Evolutionary conservation across 1,140 invertebrate genomes (phyloP).

Genomic region (Gerris buenoi): DNA sequence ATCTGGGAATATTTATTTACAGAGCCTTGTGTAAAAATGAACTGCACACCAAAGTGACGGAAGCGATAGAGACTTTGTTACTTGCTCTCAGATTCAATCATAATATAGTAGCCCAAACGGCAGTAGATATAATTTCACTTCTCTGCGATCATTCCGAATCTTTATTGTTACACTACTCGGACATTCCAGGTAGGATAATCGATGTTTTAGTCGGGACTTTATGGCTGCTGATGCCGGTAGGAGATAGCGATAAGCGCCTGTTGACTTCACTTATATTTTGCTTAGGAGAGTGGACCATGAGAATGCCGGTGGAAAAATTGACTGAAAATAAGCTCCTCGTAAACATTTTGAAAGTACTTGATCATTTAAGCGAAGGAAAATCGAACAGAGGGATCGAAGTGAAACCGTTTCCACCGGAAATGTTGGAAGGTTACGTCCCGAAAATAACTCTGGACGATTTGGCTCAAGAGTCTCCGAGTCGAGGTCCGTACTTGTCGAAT

Average conservation of each 20-base stretch:
- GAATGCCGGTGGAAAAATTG: constrained; percentile 38
- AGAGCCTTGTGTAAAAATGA: constrained; percentile 51
- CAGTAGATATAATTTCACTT: constrained; percentile 65
- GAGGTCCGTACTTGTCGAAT: constrained; percentile 14
- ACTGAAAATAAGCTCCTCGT: constrained; percentile 37
- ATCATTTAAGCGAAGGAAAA: constrained; percentile 19
- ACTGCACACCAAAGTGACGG: constrained; percentile 52
- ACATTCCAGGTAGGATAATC: constrained; percentile 57
- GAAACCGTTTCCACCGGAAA: constrained; percentile 22
- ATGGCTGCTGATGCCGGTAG: constrained; percentile 34
- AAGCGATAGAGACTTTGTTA: constrained; percentile 63
- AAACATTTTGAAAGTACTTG: constrained; percentile 42
- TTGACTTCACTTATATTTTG: constrained; percentile 71
- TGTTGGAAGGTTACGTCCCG: constrained; percentile 48
- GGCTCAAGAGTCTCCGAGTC: constrained; percentile 22
- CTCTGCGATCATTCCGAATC: constrained; percentile 63
- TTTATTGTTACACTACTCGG: constrained; percentile 58
- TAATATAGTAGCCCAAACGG: constrained; percentile 69
- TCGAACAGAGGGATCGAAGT: constrained; percentile 13
- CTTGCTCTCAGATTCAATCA: constrained; percentile 78
- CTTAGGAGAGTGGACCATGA: constrained; percentile 86
- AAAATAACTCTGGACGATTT: constrained; percentile 53
- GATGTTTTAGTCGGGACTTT: constrained; percentile 45
- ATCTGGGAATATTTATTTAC: constrained; percentile 72
- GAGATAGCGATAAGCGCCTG: constrained; percentile 42